Conservation (phyloP, 2,888 invertebrate genomes). For the Hedya salicella region DNA sequence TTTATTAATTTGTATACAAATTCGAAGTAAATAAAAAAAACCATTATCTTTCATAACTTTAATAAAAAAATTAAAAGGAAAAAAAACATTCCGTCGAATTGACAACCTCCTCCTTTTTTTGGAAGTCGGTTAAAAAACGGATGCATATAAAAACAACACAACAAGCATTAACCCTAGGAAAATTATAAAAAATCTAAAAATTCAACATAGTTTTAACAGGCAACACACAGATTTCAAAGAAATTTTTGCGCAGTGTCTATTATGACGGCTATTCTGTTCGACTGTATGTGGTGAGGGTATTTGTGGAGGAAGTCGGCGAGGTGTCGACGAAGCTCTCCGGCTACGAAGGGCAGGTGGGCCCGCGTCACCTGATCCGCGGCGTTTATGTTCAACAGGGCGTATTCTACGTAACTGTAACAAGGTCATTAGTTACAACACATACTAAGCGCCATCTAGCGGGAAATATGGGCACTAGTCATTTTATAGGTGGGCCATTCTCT, state of each 20-base stretch:
- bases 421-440: neutral
- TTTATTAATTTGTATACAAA: too few relatives aligned
- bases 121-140: too few relatives aligned
- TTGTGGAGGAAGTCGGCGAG: slow-evolving; percentile 86
- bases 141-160: slow-evolving; percentile 30
- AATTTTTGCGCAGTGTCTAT: slow-evolving; percentile 19
- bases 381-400: slow-evolving; percentile 90
- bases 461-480: too few relatives aligned
- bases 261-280: slow-evolving; percentile 46
- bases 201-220: slow-evolving; percentile 17
- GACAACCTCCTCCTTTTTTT: too few relatives aligned
- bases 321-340: slow-evolving; percentile 88
- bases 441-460: too few relatives aligned
- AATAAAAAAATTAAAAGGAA: slow-evolving; percentile 36
- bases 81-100: too few relatives aligned
- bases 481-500: too few relatives aligned
- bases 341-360: slow-evolving; percentile 89
- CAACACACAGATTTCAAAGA: slow-evolving; percentile 18
- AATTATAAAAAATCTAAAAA: slow-evolving; percentile 7
- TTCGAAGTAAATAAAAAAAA: neutral
- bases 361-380: slow-evolving; percentile 87
- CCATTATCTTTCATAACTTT: slow-evolving; percentile 31
- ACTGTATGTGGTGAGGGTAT: slow-evolving; percentile 88
- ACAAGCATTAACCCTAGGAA: slow-evolving; percentile 12
- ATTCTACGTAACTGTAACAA: slow-evolving; percentile 88